Evolutionary conservation across 1,140 invertebrate genomes (phyloP).

Genomic region (Atta texana): DNA sequence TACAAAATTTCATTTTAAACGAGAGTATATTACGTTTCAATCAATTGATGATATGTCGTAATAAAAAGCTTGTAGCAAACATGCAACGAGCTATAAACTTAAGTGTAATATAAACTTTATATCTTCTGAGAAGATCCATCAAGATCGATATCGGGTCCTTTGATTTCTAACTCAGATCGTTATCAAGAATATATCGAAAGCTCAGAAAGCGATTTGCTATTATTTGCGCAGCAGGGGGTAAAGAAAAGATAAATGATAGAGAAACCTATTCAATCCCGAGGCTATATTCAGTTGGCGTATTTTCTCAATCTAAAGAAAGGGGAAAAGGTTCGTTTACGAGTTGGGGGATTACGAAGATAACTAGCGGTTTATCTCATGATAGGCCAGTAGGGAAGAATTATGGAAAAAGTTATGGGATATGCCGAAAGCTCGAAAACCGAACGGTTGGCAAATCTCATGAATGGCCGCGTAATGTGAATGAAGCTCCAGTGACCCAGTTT

Average conservation of each 20-base stretch:
- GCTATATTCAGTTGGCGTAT: conserved; percentile 19
- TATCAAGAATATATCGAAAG: not conserved
- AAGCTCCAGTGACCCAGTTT: conserved; percentile 86
- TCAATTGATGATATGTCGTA: not conserved
- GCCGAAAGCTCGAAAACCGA: conserved; percentile 79
- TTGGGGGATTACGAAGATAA: not conserved
- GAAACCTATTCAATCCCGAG: conserved; percentile 40
- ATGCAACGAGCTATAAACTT: conserved; percentile 1
- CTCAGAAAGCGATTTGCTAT: not conserved
- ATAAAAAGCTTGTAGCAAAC: not conserved
- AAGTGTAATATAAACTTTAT: not conserved
- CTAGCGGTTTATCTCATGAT: not conserved
- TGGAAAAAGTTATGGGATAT: conserved; percentile 64
- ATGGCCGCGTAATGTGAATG: conserved; percentile 86
- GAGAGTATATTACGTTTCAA: not conserved
- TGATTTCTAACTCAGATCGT: not conserved
- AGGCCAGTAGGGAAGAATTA: conserved; percentile 15
- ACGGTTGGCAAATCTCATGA: conserved; percentile 85
- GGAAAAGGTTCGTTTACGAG: not conserved
- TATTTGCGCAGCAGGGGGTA: not conserved
- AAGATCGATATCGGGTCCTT: not conserved
- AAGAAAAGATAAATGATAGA: conserved; percentile 17
- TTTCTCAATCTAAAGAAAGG: not conserved
- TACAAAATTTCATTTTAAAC: not conserved
- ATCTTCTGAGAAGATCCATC: not conserved